A percentile compares a stretch with the other conserved stretches of the same genome.
These are phyloP conservation scores for Probosciger aterrimus DNA, from an alignment of 2,113 vertebrate genomes.

Conservation along the genomic window DNA sequence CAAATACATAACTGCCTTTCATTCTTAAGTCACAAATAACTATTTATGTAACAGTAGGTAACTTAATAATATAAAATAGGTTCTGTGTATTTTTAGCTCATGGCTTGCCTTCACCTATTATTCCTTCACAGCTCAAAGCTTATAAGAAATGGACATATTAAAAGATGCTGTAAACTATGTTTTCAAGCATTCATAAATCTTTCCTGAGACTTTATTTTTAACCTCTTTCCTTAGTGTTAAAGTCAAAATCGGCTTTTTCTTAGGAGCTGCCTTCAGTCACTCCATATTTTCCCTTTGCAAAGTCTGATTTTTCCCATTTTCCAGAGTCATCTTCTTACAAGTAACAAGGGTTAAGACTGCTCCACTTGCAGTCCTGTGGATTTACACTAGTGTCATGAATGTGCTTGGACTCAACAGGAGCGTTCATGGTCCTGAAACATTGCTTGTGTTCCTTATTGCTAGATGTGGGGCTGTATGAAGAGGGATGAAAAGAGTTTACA, in stretches of 20 bases:
- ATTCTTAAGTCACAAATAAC: slow-evolving; percentile 6
- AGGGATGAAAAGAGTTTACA: neutral
- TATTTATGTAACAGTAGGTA: neutral
- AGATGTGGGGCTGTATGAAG: neutral
- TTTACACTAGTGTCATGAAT: neutral
- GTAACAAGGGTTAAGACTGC: neutral
- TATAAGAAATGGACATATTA: neutral
- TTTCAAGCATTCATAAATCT: neutral
- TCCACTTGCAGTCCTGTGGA: neutral
- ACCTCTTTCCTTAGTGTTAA: neutral
- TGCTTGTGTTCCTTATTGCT: neutral
- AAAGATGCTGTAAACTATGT: neutral
- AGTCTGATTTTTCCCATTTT: neutral
- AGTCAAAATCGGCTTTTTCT: neutral
- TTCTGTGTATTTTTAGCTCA: neutral
- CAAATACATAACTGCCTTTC: neutral
- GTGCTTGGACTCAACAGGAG: neutral
- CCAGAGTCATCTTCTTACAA: neutral
- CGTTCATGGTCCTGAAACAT: neutral
- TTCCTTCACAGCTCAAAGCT: neutral
- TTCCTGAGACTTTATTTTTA: neutral
- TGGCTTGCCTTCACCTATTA: neutral
- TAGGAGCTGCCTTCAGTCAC: neutral
- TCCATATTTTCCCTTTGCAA: neutral
- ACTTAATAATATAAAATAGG: neutral